Percentiles rank a stretch among this genome's conserved stretches.
Conservation (phyloP, 2,113 vertebrate genomes). For the Oenanthe melanoleuca region DNA sequence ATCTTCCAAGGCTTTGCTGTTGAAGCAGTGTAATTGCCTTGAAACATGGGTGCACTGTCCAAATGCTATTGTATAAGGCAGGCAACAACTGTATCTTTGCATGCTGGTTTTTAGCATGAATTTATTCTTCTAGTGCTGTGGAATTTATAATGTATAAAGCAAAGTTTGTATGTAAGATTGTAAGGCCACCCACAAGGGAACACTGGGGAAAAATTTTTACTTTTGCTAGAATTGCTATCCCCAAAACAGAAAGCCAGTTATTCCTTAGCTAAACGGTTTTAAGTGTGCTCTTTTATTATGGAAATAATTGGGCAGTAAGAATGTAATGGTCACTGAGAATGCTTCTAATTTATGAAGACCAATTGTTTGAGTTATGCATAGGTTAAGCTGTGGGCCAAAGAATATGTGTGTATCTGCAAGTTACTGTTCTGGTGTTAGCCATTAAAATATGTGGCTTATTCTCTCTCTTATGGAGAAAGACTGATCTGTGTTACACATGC, state of each 20-base stretch:
- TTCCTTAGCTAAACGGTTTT: background rate
- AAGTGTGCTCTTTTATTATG: background rate
- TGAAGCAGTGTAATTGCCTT: background rate
- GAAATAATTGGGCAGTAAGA: background rate
- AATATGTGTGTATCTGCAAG: background rate
- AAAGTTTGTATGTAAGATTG: background rate
- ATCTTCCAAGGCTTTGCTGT: background rate
- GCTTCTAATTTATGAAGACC: background rate
- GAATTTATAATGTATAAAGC: background rate
- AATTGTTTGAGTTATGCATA: background rate
- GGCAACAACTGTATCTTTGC: background rate
- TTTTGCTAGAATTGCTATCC: background rate
- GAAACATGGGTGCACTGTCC: background rate
- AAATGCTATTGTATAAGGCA: background rate
- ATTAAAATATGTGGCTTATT: slow-evolving; percentile 21
- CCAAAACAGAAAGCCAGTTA: background rate
- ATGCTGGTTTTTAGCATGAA: background rate
- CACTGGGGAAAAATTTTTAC: background rate
- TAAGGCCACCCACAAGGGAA: background rate
- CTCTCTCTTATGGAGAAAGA: background rate
- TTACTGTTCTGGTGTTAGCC: background rate
- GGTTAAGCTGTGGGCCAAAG: background rate
- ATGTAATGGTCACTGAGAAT: background rate
- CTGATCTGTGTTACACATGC: background rate
- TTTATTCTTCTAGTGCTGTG: background rate